Evolutionary conservation across 1,140 invertebrate species (phyloP), one percentile per base, ranked within the genome.

Genomic region (Metopolophium dirhodum): DNA sequence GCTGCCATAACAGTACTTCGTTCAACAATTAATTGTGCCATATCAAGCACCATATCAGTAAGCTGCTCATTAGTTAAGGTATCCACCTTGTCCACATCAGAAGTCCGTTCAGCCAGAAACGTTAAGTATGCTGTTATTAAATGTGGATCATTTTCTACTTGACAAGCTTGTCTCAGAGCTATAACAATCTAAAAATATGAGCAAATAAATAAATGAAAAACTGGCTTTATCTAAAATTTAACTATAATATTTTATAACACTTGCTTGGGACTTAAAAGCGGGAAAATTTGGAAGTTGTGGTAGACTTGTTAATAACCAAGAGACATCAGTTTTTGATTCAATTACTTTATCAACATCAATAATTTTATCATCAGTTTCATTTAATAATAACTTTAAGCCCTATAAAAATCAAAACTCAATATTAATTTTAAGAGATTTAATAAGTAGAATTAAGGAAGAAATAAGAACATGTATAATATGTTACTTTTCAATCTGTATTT

Each of bases 21-120:
- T 95, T 99, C 98, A 35, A 99, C 98, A 90, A 99, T 97, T 86
- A 99, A 95, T 94, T 98, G 98, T 7, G 98, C 97, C 94, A 99
- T 97, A 95, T 99, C 98, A 95, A 97, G 96, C 0, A 97, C 96
- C 41, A 97, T 95, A 94, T 97, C 96, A 30, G 96, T 96, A 94
- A 97, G 95, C n/a, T 89, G 77, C 2, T 89, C 88, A 45, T 82
- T 83, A 54, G 93, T 93, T 57, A 93, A 77, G 41, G 57, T 90
- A 18, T 86, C 61, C 22, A 37, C 49, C 57, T 91, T 91, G 26
- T 85, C 35, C 23, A 91, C 37, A 91, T 91, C 90, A 51, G 82
- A 95, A 51, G 93, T 94, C 37, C 57, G 90, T 82, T 94, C 93
- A 0, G 98, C 97, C 23, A 99, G 96, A 95, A 98, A 99, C 45